Base-by-base conservation (phyloP, 2,888 invertebrate genomes). In the Chalcis sispes region DNA sequence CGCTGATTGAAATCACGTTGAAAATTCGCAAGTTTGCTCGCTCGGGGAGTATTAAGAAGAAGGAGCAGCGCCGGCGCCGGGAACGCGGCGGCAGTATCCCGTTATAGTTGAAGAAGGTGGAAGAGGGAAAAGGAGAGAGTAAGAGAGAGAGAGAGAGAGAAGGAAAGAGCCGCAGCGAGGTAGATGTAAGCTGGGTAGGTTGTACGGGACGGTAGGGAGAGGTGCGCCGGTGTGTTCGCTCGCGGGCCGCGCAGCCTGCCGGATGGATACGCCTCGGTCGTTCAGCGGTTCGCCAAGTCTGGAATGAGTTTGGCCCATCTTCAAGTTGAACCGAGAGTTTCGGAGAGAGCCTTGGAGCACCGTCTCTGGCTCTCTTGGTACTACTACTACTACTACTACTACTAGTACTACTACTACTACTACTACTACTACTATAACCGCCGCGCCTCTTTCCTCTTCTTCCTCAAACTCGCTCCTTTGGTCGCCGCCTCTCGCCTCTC, bases 261-360 rank as follows among this genome's bases (percentile, higher is more conserved):
- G 72, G 65, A 66, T 56, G 69, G 75, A 65, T 66, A 79, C 76
- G 70, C 77, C 50, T 67, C 67, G 77, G 74, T 72, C 79, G 82
- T 79, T 81, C 80, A 80, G 82, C 77, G 82, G 83, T 85, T 84
- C 81, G 83, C 85, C 86, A 84, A 86, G 82, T 84, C 81, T 81
- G 79, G 83, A 82, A 85, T 82, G 86, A 85, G 85, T 85, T 85
- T 84, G 84, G 83, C 83, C 82, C 81, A 81, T 85, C 84, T 84
- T 84, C 84, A 80, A 83, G 81, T 81, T 80, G 56, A 56, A 56
- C 56, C 29, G 50, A n/a, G 72, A 83, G 83, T 84, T 85, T 82
- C 75, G 79, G 79, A 80, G 7, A 23, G 79, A 80, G 15, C 29
- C 32, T 27, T 23, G 50, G n/a, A 56, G 46, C 4, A n/a, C n/a